Percentiles rank a stretch among this genome's conserved stretches.
phyloP scores from a whole-genome alignment of 2,113 vertebrate species.

The Forbesichthys papilliferus region DNA sequence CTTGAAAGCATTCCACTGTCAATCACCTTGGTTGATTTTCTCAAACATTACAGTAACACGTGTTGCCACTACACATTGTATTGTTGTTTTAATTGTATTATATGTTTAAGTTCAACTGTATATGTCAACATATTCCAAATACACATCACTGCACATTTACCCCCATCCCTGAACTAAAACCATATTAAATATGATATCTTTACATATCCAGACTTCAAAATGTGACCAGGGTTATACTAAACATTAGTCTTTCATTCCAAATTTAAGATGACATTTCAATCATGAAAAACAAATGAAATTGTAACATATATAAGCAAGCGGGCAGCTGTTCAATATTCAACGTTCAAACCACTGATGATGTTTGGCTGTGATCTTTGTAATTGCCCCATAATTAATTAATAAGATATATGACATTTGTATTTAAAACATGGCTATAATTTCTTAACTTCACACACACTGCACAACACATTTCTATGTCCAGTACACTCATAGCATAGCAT shows the following conservation, averaged over 20 bases:
- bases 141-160: too few relatives aligned
- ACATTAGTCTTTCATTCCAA: constrained; percentile 25
- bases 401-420: not conserved
- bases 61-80: too few relatives aligned
- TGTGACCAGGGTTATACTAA: constrained; percentile 27
- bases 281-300: constrained; percentile 44
- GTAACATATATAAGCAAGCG: constrained; percentile 2
- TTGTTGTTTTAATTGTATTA: too few relatives aligned
- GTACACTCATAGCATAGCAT: not conserved
- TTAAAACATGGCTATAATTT: not conserved
- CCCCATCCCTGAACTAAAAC: too few relatives aligned
- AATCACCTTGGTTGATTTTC: too few relatives aligned
- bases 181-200: constrained; percentile 2
- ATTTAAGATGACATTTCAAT: constrained; percentile 25
- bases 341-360: not conserved
- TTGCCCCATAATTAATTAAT: not conserved
- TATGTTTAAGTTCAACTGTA: too few relatives aligned
- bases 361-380: not conserved
- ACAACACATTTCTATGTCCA: not conserved
- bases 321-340: not conserved
- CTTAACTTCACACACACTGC: not conserved
- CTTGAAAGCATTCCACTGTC: too few relatives aligned
- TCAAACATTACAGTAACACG: too few relatives aligned
- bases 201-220: constrained; percentile 50
- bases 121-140: too few relatives aligned